Base-by-base conservation (phyloP, 2,888 invertebrate species). In the Protophormia terraenovae region DNA sequence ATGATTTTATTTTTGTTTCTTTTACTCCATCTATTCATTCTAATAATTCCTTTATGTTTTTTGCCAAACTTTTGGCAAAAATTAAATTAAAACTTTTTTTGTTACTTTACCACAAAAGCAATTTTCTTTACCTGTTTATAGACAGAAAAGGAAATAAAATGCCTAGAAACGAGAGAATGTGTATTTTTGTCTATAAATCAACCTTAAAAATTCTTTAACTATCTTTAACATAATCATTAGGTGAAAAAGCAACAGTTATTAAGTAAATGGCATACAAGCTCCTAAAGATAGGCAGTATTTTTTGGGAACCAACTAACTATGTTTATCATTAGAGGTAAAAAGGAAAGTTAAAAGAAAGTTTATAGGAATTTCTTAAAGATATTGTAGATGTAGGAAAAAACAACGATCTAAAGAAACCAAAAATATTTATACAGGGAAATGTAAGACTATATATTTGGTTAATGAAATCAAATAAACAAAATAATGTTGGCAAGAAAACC, bases 21-120 rank as follows among this genome's bases (percentile, higher is more conserved):
- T 24, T 47, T 41, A 47, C 29, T 12, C 45, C 38, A 12, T 75
- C 29, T 64, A 8, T 62, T n/a, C n/a, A 22, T 62, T 32, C 69
- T 69, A 41, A 82, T 55, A 80, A 80, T 80, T 55, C 58, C 47
- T 58, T 67, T 38, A 73, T 67, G 66, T 58, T 29, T 53, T 27
- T 76, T 50, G 38, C 19, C 71, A 64, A 85, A 80, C 72, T 80
- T 80, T 66, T 80, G 24, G 41, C 19, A 72, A 64, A 76, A 85
- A 82, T 82, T 79, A 85, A 85, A 82, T 85, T 75, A 85, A 82
- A 85, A 82, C 58, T 85, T 82, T 85, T 76, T 41, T 71, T 19
- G 29, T 16, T 41, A n/a, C 64, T n/a, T 53, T 19, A 14, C 50
- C 69, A 67, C 64, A 78, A 58, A 60, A 67, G 19, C 16, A 60